A percentile compares a stretch with the other conserved stretches of the same genome.
Conservation (phyloP, 1,140 invertebrate genomes). For the Aphelenchoides avenae region DNA sequence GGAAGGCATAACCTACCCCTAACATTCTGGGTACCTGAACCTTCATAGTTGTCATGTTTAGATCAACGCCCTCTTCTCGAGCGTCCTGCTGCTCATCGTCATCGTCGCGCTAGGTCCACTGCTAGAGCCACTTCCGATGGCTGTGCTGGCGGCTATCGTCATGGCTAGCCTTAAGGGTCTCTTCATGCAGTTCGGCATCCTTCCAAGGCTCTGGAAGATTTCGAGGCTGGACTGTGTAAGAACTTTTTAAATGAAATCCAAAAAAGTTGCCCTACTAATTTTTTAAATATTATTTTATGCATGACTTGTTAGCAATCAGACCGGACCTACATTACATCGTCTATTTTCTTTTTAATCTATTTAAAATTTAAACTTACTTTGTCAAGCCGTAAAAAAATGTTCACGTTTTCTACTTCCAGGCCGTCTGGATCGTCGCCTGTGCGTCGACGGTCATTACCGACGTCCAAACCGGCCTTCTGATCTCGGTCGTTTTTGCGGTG, state of each 20-base stretch:
- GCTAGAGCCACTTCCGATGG: slow-evolving; percentile 63
- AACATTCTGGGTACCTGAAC: too few species aligned
- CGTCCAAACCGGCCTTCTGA: slow-evolving; percentile 64
- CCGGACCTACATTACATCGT: too few species aligned
- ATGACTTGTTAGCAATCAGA: too few species aligned
- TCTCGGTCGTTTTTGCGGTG: slow-evolving; percentile 63
- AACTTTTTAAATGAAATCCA: too few species aligned
- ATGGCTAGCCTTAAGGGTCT: slow-evolving; percentile 63
- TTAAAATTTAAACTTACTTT: too few species aligned
- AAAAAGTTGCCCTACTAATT: too few species aligned
- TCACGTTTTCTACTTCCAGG: slow-evolving; percentile 52
- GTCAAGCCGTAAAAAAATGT: too few species aligned
- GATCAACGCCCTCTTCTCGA: slow-evolving; percentile 54
- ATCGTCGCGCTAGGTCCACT: slow-evolving; percentile 62
- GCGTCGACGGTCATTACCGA: slow-evolving; percentile 63
- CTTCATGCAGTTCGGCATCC: slow-evolving; percentile 61
- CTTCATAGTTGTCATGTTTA: too few species aligned
- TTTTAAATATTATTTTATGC: too few species aligned
- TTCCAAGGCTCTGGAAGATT: slow-evolving; percentile 59
- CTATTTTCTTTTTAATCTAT: too few species aligned
- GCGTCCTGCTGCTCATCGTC: slow-evolving; percentile 60
- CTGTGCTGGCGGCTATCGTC: slow-evolving; percentile 63
- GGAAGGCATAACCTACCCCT: too few species aligned
- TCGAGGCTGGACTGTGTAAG: slow-evolving; percentile 62
- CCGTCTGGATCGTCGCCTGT: slow-evolving; percentile 66